Percentiles rank a stretch among this genome's conserved stretches.
Evolutionary conservation across 2,113 vertebrate genomes (phyloP).

Genomic region (Phylloscopus trochiloides): DNA sequence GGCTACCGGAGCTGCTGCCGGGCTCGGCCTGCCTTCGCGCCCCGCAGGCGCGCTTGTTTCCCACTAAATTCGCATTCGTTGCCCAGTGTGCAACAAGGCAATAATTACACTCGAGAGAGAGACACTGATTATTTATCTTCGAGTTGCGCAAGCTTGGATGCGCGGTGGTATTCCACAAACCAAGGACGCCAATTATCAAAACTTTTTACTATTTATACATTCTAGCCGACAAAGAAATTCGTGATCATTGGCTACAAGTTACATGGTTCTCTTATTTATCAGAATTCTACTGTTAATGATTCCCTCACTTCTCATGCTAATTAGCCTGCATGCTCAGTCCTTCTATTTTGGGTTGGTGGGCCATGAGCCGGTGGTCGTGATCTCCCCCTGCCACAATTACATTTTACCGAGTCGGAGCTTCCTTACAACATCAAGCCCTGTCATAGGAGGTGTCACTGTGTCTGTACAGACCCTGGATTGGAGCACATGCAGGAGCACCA

Average conservation of each 20-base stretch:
- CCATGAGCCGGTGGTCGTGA: fast-evolving
- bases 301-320: background rate
- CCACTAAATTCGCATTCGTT: no score
- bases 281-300: background rate
- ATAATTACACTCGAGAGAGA: background rate
- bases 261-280: background rate
- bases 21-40: fast-evolving
- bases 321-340: background rate
- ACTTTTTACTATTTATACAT: background rate
- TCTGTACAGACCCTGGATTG: background rate
- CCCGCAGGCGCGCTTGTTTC: no score
- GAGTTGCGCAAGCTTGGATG: background rate
- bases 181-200: background rate
- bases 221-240: background rate
- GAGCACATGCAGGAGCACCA: background rate
- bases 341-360: background rate
- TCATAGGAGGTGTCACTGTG: background rate
- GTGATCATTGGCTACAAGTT: background rate
- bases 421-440: background rate
- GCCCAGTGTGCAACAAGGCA: no score
- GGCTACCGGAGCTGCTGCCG: no score
- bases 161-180: background rate
- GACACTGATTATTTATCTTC: background rate
- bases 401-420: background rate
- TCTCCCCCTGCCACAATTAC: background rate